Base-by-base conservation (phyloP, 1,140 invertebrate species). In the Drosophila sulfurigaster region DNA sequence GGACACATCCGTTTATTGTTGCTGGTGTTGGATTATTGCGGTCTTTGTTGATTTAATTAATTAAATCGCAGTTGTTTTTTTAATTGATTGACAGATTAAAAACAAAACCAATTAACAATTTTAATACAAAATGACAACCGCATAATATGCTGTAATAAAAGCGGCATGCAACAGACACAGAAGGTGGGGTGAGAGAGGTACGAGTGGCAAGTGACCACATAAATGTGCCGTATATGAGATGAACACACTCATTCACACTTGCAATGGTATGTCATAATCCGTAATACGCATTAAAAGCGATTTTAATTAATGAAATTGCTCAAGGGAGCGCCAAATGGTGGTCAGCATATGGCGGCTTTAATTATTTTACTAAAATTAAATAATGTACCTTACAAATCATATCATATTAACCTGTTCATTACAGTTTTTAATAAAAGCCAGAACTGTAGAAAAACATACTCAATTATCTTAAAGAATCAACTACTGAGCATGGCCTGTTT, bases 91-190 rank as follows among this genome's bases (percentile, higher is more conserved):
- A 91, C 88, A 88, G 88, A 87, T 91, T 91, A 91, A 91, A 88
- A 88, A 88, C 85, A 91, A 91, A 91, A 91, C 88, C 88, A 91
- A 91, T 91, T 91, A 91, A 91, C 88, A 91, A 91, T 91, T 91
- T 91, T 91, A 91, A 89, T 88, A 88, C 81, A 77, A 91, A 88
- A 76, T 72, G 71, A 64, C 70, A 69, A 78, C 82, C 87, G 62
- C 87, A 91, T 87, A 86, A 86, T 87, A 82, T 85, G 85, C 86
- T 78, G 80, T 90, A 90, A 89, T 87, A 89, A 85, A 89, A 83
- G 49, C 32, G 20, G 8, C 38, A 52, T 63, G 56, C 51, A 60
- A 41, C 62, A 48, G 30, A 54, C 28, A 30, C 28, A 32, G n/a
- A 7, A 10, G 32, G 15, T n/a, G 32, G 3, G 7, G n/a, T 6